Base-by-base conservation (phyloP, 2,113 vertebrate genomes). In the Cervus canadensis region DNA sequence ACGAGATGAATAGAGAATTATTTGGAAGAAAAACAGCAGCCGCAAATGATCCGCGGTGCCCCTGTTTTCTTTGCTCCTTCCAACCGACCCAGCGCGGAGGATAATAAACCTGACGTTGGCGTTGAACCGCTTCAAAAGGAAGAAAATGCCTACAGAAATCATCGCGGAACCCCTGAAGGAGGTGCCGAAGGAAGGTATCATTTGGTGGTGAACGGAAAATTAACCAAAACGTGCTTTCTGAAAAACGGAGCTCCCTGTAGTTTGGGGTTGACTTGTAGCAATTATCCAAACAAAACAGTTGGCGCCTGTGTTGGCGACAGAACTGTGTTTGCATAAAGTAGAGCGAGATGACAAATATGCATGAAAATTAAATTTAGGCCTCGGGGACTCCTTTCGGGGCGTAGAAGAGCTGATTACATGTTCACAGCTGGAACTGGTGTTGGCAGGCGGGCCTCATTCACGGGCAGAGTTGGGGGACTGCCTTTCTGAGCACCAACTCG, bases 381-480 rank as follows among this genome's bases (percentile, higher is more conserved):
- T 92, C 95, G 16, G n/a, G 59, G 62, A 54, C 86, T 93, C 92
- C 87, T 98, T 74, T 90, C 26, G 89, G 91, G 98, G 71, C 96
- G 95, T 57, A 93, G 97, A 98, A 97, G 98, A 95, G 92, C 92
- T 7, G n/a, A 95, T 40, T 74, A 45, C 90, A 96, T 40, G 21
- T 97, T 98, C 97, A 97, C 98, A 98, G 96, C 60, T 98, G 96
- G 95, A 98, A 98, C 43, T 97, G 97, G 94, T 89, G 98, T 98
- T 97, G 95, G 92, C 95, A 97, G 67, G 89, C n/a, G 16, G 36
- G 83, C 83, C 50, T 98, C 56, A 93, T 98, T 98, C 98, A 95
- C 12, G 90, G 90, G 76, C 96, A 81, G 95, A 97, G 81, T 21
- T 45, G 96, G 67, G 67, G 96, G 43, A 30, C 95, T 97, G 90